Conservation (phyloP, 2,113 vertebrate genomes). For the Archilochus colubris region DNA sequence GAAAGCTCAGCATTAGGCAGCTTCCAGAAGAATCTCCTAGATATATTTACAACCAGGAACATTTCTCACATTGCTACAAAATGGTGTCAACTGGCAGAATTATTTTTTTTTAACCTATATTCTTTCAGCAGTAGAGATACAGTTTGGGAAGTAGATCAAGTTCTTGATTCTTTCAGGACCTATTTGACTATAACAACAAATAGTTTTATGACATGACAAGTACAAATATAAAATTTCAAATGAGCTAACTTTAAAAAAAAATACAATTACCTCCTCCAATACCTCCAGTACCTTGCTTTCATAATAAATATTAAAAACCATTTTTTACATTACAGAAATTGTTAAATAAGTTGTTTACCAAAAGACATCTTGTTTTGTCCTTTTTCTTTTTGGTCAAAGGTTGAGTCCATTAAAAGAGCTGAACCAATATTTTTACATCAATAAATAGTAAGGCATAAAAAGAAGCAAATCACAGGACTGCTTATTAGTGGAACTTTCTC, state of each 20-base stretch:
- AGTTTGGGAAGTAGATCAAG: background rate
- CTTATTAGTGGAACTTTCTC: constrained; percentile 40
- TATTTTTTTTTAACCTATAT: background rate
- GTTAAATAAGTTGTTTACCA: constrained; percentile 66
- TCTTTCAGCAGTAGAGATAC: background rate
- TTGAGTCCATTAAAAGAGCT: background rate
- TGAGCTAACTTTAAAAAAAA: background rate
- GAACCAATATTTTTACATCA: constrained; percentile 6
- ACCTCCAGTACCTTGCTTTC: constrained; percentile 28
- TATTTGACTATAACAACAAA: background rate
- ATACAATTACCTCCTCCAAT: background rate
- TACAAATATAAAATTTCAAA: constrained; percentile 52
- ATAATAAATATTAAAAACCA: constrained; percentile 69
- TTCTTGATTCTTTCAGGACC: background rate
- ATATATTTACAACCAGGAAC: background rate
- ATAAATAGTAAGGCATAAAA: constrained; percentile 42
- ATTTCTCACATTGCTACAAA: background rate
- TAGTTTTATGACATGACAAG: background rate
- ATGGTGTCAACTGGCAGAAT: background rate
- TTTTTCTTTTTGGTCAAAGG: constrained; percentile 9
- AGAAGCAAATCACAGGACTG: background rate
- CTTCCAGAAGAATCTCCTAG: background rate
- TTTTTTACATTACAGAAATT: constrained; percentile 33
- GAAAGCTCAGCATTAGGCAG: background rate
- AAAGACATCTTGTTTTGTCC: background rate